Base-by-base conservation (phyloP, 2,113 vertebrate species). In the Sander lucioperca region DNA sequence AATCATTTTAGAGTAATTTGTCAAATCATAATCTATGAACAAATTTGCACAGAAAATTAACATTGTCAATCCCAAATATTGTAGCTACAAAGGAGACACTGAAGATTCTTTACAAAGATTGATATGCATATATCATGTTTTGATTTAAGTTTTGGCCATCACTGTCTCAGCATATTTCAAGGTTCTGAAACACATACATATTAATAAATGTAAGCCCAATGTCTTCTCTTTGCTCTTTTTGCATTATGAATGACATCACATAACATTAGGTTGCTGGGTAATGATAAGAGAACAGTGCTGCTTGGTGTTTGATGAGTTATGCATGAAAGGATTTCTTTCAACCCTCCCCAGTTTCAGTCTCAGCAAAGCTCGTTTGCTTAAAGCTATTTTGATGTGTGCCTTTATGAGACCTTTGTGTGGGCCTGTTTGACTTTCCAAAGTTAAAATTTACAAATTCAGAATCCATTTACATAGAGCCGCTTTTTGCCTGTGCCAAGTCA, bases 231-330 rank as follows among this genome's bases (percentile, higher is more conserved):
- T 89, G 89, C 85, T 91, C 92, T 90, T 83, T 78, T 64, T 93
- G 91, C 91, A 92, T 93, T 92, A 92, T 92, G 84, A 92, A 94
- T 91, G 83, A 76, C 91, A 91, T 93, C 92, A 91, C 88, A 91
- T 91, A 86, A 90, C 80, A 92, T 92, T 91, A 90, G 82, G 89
- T 90, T 87, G 85, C 80, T 57, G 86, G 82, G 85, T 93, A 87
- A 91, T 94, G 92, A 93, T 92, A 91, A 93, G 88, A 94, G 91
- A 91, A 89, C 82, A 89, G 86, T 72, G 69, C 79, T 78, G 84
- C 82, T 71, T 85, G 89, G 48, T 50, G 67, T 93, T 92, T 93
- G 90, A 91, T 94, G 88, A 92, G 92, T 91, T 90, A 93, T 94
- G 90, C 92, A 93, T 93, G 88, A 93, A 94, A 92, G 85, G 58